phyloP scores from a whole-genome alignment of 2,888 invertebrate species.

The Luperina testacea region DNA sequence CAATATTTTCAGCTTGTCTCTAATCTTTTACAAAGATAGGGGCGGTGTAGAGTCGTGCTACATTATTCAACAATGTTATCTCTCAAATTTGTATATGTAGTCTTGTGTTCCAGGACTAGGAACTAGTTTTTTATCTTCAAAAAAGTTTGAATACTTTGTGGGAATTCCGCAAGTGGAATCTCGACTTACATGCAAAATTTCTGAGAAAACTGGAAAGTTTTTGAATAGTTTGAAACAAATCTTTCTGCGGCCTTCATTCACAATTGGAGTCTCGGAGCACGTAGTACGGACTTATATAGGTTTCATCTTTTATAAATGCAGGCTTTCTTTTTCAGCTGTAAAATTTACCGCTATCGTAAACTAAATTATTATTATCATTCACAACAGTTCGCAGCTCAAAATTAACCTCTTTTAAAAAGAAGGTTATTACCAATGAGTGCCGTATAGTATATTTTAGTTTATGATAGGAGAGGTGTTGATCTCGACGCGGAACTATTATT shows the following conservation, averaged over 20 bases:
- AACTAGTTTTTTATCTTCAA: slow-evolving; percentile 43
- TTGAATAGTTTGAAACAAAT: slow-evolving; percentile 60
- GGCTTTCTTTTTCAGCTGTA: slow-evolving; percentile 13
- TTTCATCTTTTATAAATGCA: slow-evolving; percentile 31
- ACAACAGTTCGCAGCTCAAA: slow-evolving; percentile 2
- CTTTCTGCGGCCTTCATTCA: slow-evolving; percentile 56
- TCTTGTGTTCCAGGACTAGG: slow-evolving; percentile 25
- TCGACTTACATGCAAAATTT: slow-evolving; percentile 50
- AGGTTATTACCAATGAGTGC: slow-evolving; percentile 15
- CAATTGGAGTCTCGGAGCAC: slow-evolving; percentile 39
- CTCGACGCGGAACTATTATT: slow-evolving; percentile 36
- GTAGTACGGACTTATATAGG: slow-evolving; percentile 26
- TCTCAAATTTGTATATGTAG: slow-evolving; percentile 20
- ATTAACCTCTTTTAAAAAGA: slow-evolving; percentile 5
- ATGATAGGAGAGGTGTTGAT: slow-evolving; percentile 16
- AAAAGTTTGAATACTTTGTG: slow-evolving; percentile 45
- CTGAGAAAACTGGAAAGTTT: slow-evolving; percentile 44
- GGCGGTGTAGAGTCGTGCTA: slow-evolving; percentile 12
- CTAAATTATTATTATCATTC: slow-evolving; percentile 10
- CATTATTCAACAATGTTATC: slow-evolving; percentile 52
- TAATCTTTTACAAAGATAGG: slow-evolving; percentile 24
- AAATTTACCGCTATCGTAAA: slow-evolving; percentile 23
- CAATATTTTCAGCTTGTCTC: slow-evolving; percentile 55
- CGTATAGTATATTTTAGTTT: slow-evolving; percentile 9
- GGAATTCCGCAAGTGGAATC: slow-evolving; percentile 35